Base-by-base conservation (phyloP, 2,888 invertebrate species). In the Metacarcinus magister region DNA sequence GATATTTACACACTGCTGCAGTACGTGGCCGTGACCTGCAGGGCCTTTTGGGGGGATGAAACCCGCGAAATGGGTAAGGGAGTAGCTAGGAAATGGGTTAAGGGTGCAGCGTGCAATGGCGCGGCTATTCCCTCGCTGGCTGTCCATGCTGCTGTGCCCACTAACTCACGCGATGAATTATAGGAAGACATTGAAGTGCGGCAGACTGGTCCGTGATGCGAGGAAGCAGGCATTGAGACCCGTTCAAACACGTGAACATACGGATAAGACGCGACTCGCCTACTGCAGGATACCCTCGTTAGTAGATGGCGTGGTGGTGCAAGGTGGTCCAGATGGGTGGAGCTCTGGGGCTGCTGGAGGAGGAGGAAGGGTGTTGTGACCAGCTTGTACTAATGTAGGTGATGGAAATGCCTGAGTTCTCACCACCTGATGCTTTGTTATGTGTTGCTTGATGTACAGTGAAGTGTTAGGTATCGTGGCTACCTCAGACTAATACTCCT, bases 1-100 rank as follows among this genome's bases (percentile, higher is more conserved):
- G 82, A 82, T 82, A 82, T 82, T 82, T 82, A 82, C 82, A 82
- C 32, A 32, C 82, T 82, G 32, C 82, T 32, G 82, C 82, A 82
- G 82, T 82, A 23, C 82, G 82, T 32, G 82, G 82, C 82, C 32
- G 82, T 82, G 32, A 82, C 82, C 82, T 82, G 82, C 32, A 28
- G 82, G 32, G 32, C 32, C 32, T 82, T 32, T 28, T 28, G 5
- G 82, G 5, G 32, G 82, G 82, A 82, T 82, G 82, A 82, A 16
- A 23, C 32, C 32, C 82, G 82, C 82, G 82, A 32, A 32, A 82
- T 32, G 67, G 67, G 67, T 67, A 23, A 67, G 67, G 67, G n/a
- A n/a, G 67, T 2, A 23, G 19, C 4, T 16, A n/a, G n/a, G 39
- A 39, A 39, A 39, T 39, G 2, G 39, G 39, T 39, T 39, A 39